Evolutionary conservation across 2,113 vertebrate species (phyloP).

Genomic region (Grus americana): DNA sequence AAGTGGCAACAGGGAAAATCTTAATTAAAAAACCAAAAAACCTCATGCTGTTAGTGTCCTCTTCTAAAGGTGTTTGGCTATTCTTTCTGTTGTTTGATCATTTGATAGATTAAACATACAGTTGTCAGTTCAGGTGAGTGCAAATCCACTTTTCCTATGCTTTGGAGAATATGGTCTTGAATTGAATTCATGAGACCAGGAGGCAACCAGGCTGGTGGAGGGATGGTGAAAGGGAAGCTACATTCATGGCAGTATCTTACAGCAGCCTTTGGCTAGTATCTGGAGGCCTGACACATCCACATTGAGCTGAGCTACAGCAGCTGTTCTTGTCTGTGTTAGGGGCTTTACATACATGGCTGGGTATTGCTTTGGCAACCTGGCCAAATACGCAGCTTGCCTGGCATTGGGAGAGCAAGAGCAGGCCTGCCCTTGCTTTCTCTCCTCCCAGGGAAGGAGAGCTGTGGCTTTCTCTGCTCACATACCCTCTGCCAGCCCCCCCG

Average conservation of each 20-base stretch:
- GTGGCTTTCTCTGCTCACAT: background rate
- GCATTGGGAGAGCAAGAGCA: background rate
- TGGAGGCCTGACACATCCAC: background rate
- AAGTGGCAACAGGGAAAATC: background rate
- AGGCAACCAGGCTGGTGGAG: background rate
- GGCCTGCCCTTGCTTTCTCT: background rate
- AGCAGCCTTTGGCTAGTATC: too few species aligned
- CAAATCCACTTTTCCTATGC: background rate
- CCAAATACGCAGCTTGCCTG: background rate
- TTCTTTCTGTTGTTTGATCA: background rate
- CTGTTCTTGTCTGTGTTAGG: background rate
- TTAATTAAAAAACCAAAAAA: background rate
- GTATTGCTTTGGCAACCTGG: background rate
- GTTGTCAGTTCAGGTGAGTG: background rate
- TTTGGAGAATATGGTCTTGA: background rate
- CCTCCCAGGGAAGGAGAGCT: background rate
- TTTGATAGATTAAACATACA: background rate
- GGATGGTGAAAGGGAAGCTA: background rate
- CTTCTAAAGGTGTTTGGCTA: background rate
- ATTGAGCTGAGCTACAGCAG: background rate
- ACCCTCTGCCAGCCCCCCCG: background rate
- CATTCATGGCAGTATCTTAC: background rate
- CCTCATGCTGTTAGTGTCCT: background rate
- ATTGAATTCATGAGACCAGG: background rate
- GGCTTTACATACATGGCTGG: rapidly evolving